Evolutionary conservation across 2,113 vertebrate species (phyloP), one percentile per base, ranked within the genome.

Genomic region (Phylloscopus trochiloides): DNA sequence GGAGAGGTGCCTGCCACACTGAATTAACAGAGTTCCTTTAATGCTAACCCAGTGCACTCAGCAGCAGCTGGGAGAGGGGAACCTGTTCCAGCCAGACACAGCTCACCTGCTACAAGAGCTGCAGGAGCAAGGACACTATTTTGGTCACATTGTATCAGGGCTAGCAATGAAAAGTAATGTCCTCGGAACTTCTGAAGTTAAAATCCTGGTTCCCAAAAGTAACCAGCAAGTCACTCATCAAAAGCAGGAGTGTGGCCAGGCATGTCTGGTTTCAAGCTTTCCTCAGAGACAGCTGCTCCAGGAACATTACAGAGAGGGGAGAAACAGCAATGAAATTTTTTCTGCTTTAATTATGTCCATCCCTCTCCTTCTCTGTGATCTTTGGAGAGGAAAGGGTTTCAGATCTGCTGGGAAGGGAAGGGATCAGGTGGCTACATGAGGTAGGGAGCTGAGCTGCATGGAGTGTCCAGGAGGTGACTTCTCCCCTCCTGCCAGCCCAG

Each of bases 1-100:
- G 45, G 45, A 84, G 77, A 68, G 40, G 65, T 48, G 9, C 42
- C 67, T 79, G 55, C 54, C 67, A 36, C 34, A 24, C 20, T 2
- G 0, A 34, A 36, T 51, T 51, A 50, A 12, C 22, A 32, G 22
- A 62, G 29, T 32, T 90, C 26, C 21, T 82, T 89, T 57, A 93
- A 54, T 1, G 1, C 26, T 7, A 22, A 47, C 73, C 73, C 38
- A 34, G 43, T 2, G 0, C 0, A 0, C 24, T 17, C 92, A 76
- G 51, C 55, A 54, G 34, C 55, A 62, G 59, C 10, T 2, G 0
- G 50, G 59, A 61, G 19, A 40, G 28, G n/a, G 21, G 34, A 47
- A 38, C 48, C 42, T 31, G 9, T 36, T 79, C 66, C 86, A 52
- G 4, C n/a, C 63, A n/a, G n/a, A 65, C 3, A 7, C 43, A n/a